Evolutionary conservation across 2,888 invertebrate species (phyloP).

Genomic region (Epistrophe grossulariae): DNA sequence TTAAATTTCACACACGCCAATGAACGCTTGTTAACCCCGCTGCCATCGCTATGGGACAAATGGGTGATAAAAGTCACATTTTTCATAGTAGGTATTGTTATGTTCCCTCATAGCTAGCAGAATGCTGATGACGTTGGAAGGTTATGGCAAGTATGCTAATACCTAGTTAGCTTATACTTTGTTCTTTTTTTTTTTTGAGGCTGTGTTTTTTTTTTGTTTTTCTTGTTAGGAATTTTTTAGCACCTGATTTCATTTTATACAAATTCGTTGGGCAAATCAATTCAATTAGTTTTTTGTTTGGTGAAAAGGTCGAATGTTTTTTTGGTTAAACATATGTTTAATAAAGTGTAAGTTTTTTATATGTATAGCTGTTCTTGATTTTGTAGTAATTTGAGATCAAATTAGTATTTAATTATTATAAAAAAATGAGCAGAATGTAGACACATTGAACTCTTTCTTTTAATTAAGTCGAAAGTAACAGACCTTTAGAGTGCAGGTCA

Average conservation of each 20-base stretch:
- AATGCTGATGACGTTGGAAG: slow-evolving; percentile 20
- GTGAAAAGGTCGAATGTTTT: no score
- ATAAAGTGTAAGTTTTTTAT: no score
- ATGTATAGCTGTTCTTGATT: no score
- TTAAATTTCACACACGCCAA: slow-evolving; percentile 64
- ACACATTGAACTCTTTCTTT: no score
- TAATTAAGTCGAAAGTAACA: no score
- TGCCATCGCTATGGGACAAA: slow-evolving; percentile 25
- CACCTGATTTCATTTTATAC: slow-evolving; percentile 20
- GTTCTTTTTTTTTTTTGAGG: not conserved
- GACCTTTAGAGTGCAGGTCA: no score
- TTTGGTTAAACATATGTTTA: no score
- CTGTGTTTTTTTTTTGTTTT: not conserved
- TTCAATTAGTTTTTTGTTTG: not conserved
- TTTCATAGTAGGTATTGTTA: slow-evolving; percentile 1
- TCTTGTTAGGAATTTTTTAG: not conserved
- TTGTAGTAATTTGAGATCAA: no score
- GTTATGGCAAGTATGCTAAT: slow-evolving; percentile 32
- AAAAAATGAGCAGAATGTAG: no score
- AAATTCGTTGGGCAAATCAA: slow-evolving; percentile 22
- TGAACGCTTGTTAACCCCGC: slow-evolving; percentile 34
- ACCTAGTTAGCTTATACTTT: slow-evolving; percentile 28
- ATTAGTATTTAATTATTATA: no score
- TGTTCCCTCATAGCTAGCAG: not conserved
- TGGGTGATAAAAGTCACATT: slow-evolving; percentile 32